A percentile compares a stretch with the other conserved stretches of the same genome.
Conservation (phyloP, 2,888 invertebrate species). For the Parapristionchus giblindavisi region DNA sequence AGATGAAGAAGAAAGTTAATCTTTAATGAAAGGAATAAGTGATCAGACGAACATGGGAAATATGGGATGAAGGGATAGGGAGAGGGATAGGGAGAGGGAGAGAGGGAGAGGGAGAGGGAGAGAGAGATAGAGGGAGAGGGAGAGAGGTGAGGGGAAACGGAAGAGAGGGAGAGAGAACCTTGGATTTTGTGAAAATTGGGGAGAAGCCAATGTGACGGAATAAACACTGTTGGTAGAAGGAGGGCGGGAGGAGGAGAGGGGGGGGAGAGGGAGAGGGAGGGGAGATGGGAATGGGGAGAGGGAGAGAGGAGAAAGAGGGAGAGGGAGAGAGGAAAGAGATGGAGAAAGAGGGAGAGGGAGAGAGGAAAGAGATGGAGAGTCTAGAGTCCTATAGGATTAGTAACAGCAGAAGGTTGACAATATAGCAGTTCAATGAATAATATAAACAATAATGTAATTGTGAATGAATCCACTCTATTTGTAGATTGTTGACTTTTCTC, state of each 20-base stretch:
- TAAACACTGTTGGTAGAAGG: slow-evolving; percentile 10
- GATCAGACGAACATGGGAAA: too few relatives aligned
- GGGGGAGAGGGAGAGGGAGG: slow-evolving; percentile 3
- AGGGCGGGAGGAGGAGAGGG: neutral
- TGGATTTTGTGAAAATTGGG: slow-evolving; percentile 10
- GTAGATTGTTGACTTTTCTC: too few relatives aligned
- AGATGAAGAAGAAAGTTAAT: too few relatives aligned
- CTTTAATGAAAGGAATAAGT: too few relatives aligned
- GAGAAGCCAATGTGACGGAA: slow-evolving; percentile 26
- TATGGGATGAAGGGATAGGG: neutral
- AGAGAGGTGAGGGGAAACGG: neutral
- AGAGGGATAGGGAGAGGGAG: neutral
- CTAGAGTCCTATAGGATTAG: too few relatives aligned
- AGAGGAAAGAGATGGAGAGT: too few relatives aligned
- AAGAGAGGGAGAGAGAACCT: neutral
- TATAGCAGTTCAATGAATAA: too few relatives aligned
- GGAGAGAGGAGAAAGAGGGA: neutral
- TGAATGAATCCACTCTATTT: too few relatives aligned
- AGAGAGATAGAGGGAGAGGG: neutral
- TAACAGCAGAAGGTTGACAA: too few relatives aligned
- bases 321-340: slow-evolving; percentile 8
- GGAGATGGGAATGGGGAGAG: neutral
- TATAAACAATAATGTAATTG: too few relatives aligned
- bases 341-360: too few relatives aligned
- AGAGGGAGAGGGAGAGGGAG: slow-evolving; percentile 4